These are phyloP conservation scores for Dipodomys ordii DNA, from an alignment of 2,113 vertebrate genomes.

Conservation along the genomic window DNA sequence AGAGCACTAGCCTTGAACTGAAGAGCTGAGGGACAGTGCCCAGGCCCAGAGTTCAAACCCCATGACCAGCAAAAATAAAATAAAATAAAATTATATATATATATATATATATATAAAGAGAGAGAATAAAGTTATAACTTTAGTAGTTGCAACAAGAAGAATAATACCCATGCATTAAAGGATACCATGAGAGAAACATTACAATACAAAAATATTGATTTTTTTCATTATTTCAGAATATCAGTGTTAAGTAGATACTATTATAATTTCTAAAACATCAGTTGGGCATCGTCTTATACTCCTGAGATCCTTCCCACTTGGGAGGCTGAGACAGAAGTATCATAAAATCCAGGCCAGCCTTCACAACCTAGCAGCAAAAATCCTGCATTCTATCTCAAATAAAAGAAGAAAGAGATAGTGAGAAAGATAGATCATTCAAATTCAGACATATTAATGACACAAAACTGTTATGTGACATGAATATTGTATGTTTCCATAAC, in stretches of 20 bases:
- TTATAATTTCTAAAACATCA: background rate
- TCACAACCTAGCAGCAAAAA: background rate
- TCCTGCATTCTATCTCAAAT: background rate
- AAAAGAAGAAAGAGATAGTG: background rate
- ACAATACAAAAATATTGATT: background rate
- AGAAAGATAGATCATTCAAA: background rate
- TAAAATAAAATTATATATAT: too few species aligned
- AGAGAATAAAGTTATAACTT: background rate
- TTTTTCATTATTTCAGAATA: slow-evolving; percentile 32
- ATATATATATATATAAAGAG: too few species aligned
- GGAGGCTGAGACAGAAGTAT: too few species aligned
- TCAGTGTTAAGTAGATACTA: slow-evolving; percentile 14
- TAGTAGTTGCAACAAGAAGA: background rate
- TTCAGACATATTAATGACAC: background rate
- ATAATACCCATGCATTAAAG: background rate
- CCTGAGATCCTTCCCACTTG: background rate
- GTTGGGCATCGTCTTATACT: too few species aligned
- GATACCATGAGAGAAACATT: background rate
- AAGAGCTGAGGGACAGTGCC: too few species aligned
- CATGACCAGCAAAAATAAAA: too few species aligned
- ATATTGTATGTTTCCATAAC: background rate
- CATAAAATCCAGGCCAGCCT: background rate
- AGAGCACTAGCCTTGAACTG: too few species aligned
- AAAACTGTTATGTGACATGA: background rate
- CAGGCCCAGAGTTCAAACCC: too few species aligned